Percentiles rank a stretch among this genome's conserved stretches.
phyloP scores from a whole-genome alignment of 2,888 invertebrate species.

The Holacanthella duospinosa region DNA sequence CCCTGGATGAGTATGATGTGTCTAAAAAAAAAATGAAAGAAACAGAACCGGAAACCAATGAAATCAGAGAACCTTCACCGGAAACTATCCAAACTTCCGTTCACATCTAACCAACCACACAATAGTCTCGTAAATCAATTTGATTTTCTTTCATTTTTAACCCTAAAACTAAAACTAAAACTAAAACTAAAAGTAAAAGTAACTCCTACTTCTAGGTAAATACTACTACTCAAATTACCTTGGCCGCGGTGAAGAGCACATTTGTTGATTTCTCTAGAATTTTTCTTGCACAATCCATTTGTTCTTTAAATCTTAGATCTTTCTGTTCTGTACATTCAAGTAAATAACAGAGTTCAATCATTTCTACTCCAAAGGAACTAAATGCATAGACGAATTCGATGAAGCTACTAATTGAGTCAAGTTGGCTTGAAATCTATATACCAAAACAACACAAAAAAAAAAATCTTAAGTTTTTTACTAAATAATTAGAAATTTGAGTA shows the following conservation, averaged over 20 bases:
- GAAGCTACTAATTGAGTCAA: conserved; percentile 80
- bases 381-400: conserved; percentile 96
- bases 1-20: conserved; percentile 87
- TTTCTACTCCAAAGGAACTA: conserved; percentile 94
- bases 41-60: conserved; percentile 11
- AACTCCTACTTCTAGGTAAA: background rate
- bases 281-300: conserved; percentile 91
- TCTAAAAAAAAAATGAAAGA: conserved; percentile 48
- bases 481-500: background rate
- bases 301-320: conserved; percentile 86
- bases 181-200: background rate
- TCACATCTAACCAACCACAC: background rate
- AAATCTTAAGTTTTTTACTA: too few species aligned
- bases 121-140: too few species aligned
- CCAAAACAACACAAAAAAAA: conserved; percentile 20
- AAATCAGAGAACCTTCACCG: conserved; percentile 1
- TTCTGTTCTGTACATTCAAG: conserved; percentile 74
- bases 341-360: conserved; percentile 94
- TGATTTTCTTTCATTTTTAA: too few species aligned
- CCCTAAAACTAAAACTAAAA: too few species aligned
- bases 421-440: conserved; percentile 49
- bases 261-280: conserved; percentile 92
- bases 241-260: conserved; percentile 92
- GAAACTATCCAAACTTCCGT: background rate
- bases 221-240: too few species aligned